These are phyloP conservation scores for Corythornis cristatus DNA, from an alignment of 2,113 vertebrate genomes.

Conservation along the genomic window DNA sequence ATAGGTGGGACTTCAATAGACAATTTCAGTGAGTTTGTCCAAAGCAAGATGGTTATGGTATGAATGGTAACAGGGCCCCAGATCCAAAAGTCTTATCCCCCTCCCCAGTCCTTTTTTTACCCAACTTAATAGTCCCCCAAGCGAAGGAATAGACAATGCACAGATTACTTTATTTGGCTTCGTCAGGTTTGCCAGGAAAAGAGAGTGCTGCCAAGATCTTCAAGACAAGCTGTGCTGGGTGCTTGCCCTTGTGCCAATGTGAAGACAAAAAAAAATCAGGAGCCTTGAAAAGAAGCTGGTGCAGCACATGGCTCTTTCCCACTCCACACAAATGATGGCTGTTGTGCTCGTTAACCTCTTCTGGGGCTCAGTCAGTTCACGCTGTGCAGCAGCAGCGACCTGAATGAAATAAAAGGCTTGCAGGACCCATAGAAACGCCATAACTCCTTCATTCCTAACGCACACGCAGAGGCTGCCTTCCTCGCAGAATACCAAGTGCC, in stretches of 20 bases:
- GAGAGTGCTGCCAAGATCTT: conserved; percentile 56
- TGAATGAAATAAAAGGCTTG: conserved; percentile 77
- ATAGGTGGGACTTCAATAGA: background rate
- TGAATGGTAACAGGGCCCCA: background rate
- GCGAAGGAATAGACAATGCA: conserved; percentile 30
- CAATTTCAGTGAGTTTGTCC: background rate
- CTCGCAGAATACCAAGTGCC: conserved; percentile 16
- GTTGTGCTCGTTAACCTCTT: conserved; percentile 92
- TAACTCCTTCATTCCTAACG: conserved; percentile 61
- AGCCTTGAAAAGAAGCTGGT: conserved; percentile 75
- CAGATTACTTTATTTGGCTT: conserved; percentile 59
- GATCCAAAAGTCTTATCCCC: background rate
- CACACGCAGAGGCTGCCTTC: background rate
- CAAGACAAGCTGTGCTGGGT: conserved; percentile 70
- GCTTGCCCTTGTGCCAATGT: conserved; percentile 74
- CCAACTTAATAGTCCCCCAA: conserved; percentile 38
- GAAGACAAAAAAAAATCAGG: conserved; percentile 63
- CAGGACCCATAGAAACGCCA: conserved; percentile 65
- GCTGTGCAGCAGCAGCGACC: conserved; percentile 81
- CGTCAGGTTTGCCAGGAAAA: conserved; percentile 16
- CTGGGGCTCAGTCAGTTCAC: conserved; percentile 80
- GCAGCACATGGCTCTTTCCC: conserved; percentile 97
- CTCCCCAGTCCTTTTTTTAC: background rate
- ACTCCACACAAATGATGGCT: conserved; percentile 93
- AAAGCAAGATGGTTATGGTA: background rate